These are phyloP conservation scores for Cheilosia grossa DNA, from an alignment of 2,888 invertebrate species.

Conservation along the genomic window DNA sequence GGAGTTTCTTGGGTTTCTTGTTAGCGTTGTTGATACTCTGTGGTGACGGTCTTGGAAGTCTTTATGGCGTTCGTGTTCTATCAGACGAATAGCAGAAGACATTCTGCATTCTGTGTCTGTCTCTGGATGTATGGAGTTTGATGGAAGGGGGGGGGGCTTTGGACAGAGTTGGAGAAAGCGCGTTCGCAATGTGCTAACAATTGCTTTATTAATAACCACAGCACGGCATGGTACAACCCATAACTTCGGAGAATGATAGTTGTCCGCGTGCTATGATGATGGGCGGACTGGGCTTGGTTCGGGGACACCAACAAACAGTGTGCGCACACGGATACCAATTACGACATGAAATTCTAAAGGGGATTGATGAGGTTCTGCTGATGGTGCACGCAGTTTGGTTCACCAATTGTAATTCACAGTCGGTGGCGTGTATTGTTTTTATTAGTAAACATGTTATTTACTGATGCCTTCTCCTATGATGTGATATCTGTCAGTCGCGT, in stretches of 20 bases:
- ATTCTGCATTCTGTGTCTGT: conserved; percentile 32
- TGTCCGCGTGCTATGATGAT: conserved; percentile 23
- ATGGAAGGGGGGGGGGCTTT: too few relatives aligned
- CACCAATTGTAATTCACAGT: conserved; percentile 57
- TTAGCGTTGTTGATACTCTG: conserved; percentile 24
- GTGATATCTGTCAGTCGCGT: conserved; percentile 55
- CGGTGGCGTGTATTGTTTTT: conserved; percentile 11
- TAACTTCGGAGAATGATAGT: conserved; percentile 43
- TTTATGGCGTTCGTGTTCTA: conserved; percentile 62
- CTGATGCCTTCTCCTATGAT: conserved; percentile 12
- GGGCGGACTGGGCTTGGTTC: conserved; percentile 17
- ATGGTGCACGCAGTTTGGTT: conserved; percentile 10
- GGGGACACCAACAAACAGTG: conserved; percentile 38
- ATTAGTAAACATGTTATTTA: background rate
- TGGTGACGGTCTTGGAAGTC: conserved; percentile 67
- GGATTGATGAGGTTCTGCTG: conserved; percentile 41
- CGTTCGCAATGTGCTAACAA: conserved; percentile 49
- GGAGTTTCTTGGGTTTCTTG: conserved; percentile 33
- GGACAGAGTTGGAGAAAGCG: background rate
- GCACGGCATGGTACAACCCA: conserved; percentile 51
- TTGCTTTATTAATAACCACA: conserved; percentile 71
- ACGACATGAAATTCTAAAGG: conserved; percentile 67
- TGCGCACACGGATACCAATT: conserved; percentile 68
- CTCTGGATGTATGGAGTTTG: conserved; percentile 37
- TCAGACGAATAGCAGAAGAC: conserved; percentile 43